Evolutionary conservation across 37 sponge, comb jelly and placozoan genomes (phyloP), one percentile per base, ranked within the genome.

Genomic region (Crambe crambe): DNA sequence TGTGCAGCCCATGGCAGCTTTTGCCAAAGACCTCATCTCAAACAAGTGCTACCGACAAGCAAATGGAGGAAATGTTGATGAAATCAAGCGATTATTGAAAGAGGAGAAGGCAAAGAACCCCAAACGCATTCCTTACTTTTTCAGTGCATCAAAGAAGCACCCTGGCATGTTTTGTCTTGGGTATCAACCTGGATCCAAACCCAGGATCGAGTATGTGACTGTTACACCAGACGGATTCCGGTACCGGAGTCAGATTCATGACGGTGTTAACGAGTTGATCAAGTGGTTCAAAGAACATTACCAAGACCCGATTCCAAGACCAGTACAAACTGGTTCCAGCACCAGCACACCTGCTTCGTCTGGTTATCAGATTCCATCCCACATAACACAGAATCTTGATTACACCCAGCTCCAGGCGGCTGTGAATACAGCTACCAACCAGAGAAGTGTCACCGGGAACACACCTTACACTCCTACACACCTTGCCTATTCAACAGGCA

Each of bases 231-330:
- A 86, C 15, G 99, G 99, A 30, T 86, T 81, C 74, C 69, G 88
- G 43, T 98, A 86, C 59, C 74, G 99, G 31, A 79, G 79, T 6
- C 64, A 87, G 58, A 68, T 89, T 25, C 89, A 80, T 62, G 59
- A 37, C 9, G 80, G 42, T 17, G 73, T 98, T 20, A 62, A 83
- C 2, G 69, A 39, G 2, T 83, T 98, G 72, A 40, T 98, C 5
- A 75, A 87, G 21, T 98, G 93, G 92, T 98, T 96, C 76, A 98
- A 98, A 74, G 85, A 83, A 18, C 90, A 96, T 73, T 96, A 87
- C 58, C 72, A 70, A 27, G 91, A 90, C 21, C 91, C 91, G 2
- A 34, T 74, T 23, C 85, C 93, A 1, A 64, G 74, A 40, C 84
- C 89, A 21, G 23, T 66, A 2, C 85, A 18, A 25, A 42, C 51